phyloP scores from a whole-genome alignment of 2,113 vertebrate genomes.

The Gopherus evgoodei region DNA sequence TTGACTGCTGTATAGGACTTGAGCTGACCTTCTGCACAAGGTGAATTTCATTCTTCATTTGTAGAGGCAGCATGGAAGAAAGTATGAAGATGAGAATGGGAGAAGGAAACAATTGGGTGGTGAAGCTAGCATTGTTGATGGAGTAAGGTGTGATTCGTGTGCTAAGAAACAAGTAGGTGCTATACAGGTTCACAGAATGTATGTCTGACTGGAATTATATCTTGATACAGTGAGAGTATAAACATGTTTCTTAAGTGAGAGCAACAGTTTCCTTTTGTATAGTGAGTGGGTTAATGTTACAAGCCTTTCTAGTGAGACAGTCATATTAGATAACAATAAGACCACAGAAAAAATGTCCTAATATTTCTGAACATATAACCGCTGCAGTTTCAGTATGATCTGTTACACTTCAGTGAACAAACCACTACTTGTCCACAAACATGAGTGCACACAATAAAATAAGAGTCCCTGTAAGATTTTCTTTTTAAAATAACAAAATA shows the following conservation, averaged over 20 bases:
- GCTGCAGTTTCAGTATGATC: conserved; percentile 51
- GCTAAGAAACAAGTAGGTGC: conserved; percentile 32
- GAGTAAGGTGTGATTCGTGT: background rate
- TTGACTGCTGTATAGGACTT: accelerated
- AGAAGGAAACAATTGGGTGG: conserved; percentile 1
- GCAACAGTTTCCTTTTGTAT: conserved; percentile 41
- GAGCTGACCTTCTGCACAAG: background rate
- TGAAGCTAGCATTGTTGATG: background rate
- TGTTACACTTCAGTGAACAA: conserved; percentile 60
- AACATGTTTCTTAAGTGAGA: conserved; percentile 11
- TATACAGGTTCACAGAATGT: background rate
- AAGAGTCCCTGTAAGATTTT: background rate
- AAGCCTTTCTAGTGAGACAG: conserved; percentile 52
- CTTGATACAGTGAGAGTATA: conserved; percentile 53
- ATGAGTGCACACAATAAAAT: background rate
- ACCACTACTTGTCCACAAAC: background rate
- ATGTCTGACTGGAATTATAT: conserved; percentile 2
- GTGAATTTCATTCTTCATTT: background rate
- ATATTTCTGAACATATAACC: conserved; percentile 47
- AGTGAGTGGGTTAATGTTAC: conserved; percentile 65
- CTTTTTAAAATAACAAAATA: conserved; percentile 5
- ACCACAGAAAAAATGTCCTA: conserved; percentile 47
- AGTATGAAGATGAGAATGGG: background rate
- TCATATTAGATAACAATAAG: conserved; percentile 69
- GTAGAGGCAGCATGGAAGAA: background rate